Conservation (phyloP, 2,888 invertebrate species). For the Oxytorus armatus region DNA sequence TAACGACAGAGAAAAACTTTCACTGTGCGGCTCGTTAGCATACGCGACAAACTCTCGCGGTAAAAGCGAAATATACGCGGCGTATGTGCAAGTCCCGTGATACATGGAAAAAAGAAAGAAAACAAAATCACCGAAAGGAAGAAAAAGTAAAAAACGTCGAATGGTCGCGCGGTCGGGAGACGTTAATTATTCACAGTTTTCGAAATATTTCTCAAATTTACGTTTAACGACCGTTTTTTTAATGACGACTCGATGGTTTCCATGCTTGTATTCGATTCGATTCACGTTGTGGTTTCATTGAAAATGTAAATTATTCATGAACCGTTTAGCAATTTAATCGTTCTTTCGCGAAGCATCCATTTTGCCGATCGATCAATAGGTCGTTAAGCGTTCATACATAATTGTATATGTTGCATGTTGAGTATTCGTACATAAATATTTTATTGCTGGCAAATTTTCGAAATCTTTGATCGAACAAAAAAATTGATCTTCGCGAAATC, state of each 20-base stretch:
- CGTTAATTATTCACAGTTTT: constrained; percentile 60
- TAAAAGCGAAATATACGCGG: constrained; percentile 34
- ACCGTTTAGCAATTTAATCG: constrained; percentile 53
- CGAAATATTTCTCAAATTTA: constrained; percentile 45
- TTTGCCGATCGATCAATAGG: constrained; percentile 3
- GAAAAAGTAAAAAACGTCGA: constrained; percentile 34
- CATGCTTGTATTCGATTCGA: constrained; percentile 14
- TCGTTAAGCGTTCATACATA: constrained; percentile 14
- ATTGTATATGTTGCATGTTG: not conserved
- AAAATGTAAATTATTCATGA: constrained; percentile 56
- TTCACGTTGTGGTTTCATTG: constrained; percentile 30
- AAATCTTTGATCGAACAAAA: not conserved
- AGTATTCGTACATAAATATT: not conserved
- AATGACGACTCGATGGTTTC: constrained; percentile 24
- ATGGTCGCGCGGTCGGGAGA: constrained; percentile 23
- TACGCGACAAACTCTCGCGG: constrained; percentile 60
- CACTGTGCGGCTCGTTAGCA: constrained; percentile 60
- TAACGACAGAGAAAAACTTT: constrained; percentile 53
- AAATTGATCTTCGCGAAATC: not conserved
- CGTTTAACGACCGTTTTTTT: constrained; percentile 43
- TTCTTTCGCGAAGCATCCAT: constrained; percentile 23
- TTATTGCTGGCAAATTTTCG: not conserved
- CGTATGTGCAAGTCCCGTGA: not conserved
- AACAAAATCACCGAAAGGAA: not conserved
- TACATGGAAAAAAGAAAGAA: not conserved